Conservation (phyloP, 2,888 invertebrate genomes). For the Drosophila suboccidentalis region DNA sequence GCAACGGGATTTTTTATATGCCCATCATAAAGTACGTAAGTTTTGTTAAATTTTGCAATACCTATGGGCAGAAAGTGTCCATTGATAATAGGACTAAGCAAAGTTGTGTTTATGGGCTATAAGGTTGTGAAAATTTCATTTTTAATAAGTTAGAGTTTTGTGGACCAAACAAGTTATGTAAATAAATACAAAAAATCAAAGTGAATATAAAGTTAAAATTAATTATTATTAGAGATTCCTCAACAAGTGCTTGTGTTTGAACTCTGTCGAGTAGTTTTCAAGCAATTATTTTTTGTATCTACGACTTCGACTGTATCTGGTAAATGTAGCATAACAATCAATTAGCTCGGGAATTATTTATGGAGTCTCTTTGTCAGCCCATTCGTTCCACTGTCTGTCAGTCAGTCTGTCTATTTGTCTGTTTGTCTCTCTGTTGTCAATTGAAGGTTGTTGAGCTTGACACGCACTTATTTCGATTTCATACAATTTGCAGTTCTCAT, state of each 20-base stretch:
- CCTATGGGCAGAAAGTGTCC: not conserved
- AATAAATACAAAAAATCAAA: not conserved
- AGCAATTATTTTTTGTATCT: conserved; percentile 6
- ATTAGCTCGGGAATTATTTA: conserved; percentile 28
- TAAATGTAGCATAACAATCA: conserved; percentile 25
- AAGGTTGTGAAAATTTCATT: not conserved
- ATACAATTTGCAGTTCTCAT: conserved; percentile 46
- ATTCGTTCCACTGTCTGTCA: not conserved
- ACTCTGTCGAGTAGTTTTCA: not conserved
- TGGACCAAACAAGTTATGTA: not conserved
- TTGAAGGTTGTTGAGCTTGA: conserved; percentile 60
- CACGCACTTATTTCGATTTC: conserved; percentile 53
- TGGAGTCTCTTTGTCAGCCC: conserved; percentile 18
- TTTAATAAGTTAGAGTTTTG: not conserved
- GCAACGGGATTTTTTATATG: conserved; percentile 12
- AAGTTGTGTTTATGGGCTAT: not conserved
- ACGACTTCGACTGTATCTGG: conserved; percentile 1
- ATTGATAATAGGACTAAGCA: not conserved
- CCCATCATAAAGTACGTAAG: conserved; percentile 1
- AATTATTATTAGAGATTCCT: not conserved
- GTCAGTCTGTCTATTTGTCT: not conserved
- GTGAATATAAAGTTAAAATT: not conserved
- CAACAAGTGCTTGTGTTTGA: not conserved
- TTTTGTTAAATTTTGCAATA: not conserved
- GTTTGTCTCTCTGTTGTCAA: conserved; percentile 19